These are phyloP conservation scores for Drosophila bocqueti DNA, from an alignment of 1,140 invertebrate species.

Conservation along the genomic window DNA sequence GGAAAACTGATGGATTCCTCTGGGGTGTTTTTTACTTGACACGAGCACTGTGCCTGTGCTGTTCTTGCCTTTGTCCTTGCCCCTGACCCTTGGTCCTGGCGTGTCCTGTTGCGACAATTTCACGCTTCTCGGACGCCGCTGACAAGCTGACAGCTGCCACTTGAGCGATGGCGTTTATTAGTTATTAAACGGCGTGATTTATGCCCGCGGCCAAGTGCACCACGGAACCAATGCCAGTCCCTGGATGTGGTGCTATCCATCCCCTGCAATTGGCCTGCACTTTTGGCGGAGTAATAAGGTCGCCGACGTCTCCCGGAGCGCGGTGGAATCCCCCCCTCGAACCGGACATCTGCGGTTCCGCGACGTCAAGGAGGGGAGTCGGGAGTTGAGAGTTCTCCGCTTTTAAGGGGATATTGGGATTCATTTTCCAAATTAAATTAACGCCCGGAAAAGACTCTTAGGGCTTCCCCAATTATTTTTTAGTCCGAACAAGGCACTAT, in stretches of 20 bases:
- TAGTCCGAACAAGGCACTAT: not conserved
- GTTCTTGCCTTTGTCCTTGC: conserved; percentile 2
- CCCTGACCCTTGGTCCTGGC: conserved; percentile 10
- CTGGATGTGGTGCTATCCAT: not conserved
- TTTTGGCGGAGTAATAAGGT: conserved; percentile 64
- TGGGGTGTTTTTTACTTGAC: conserved; percentile 72
- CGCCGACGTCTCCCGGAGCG: conserved; percentile 9
- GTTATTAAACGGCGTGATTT: conserved; percentile 80
- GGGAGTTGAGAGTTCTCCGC: not conserved
- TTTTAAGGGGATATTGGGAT: not conserved
- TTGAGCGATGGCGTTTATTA: conserved; percentile 74
- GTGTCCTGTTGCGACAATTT: conserved; percentile 60
- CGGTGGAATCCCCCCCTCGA: conserved; percentile 5
- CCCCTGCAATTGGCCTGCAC: conserved; percentile 53
- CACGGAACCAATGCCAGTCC: conserved; percentile 5
- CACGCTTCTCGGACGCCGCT: conserved; percentile 55
- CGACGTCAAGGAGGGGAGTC: not conserved
- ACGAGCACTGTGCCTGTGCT: conserved; percentile 34
- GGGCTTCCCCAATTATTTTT: not conserved
- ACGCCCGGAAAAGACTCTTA: rapidly evolving
- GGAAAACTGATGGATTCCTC: conserved; percentile 77
- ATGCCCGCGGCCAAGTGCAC: conserved; percentile 40
- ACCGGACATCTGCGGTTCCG: conserved; percentile 40
- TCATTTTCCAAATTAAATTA: not conserved
- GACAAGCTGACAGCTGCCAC: conserved; percentile 75